These are phyloP conservation scores for Antedon mediterranea DNA, from an alignment of 53 echinoderm and acorn worm species.

Conservation along the genomic window DNA sequence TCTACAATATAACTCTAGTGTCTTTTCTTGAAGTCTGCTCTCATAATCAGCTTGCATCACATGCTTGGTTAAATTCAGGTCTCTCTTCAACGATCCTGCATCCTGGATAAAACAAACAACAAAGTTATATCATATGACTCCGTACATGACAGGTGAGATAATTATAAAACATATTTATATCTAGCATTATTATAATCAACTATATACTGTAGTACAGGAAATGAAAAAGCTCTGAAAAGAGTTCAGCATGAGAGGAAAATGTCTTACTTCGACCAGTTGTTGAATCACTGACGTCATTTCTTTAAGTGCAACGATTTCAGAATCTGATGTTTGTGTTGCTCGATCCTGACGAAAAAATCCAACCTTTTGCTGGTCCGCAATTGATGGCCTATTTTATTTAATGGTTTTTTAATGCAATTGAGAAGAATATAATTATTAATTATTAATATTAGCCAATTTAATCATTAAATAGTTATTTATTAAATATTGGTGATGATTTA, in stretches of 20 bases:
- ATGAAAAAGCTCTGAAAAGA: too few species aligned
- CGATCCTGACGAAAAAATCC: conserved; percentile 95
- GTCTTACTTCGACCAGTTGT: conserved; percentile 49
- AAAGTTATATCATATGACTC: background rate
- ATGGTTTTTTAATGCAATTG: background rate
- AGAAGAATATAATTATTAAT: background rate
- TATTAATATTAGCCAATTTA: too few species aligned
- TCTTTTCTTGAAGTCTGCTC: conserved; percentile 87
- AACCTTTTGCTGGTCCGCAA: conserved; percentile 95
- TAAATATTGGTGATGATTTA: too few species aligned
- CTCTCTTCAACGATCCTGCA: conserved; percentile 73
- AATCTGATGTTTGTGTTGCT: conserved; percentile 73
- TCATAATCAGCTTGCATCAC: conserved; percentile 93
- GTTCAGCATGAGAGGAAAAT: too few species aligned
- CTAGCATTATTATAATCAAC: too few species aligned
- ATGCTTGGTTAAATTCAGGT: conserved; percentile 73
- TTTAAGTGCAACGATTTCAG: conserved; percentile 81
- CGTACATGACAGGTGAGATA: too few species aligned
- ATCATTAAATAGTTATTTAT: too few species aligned
- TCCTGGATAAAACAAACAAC: conserved; percentile 31
- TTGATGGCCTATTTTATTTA: conserved; percentile 43
- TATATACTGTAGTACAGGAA: too few species aligned
- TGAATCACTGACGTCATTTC: conserved; percentile 85
- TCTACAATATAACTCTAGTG: conserved; percentile 79
- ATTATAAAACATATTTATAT: too few species aligned